These are phyloP conservation scores for Leptothorax acervorum DNA, from an alignment of 2,888 invertebrate species.

Conservation along the genomic window DNA sequence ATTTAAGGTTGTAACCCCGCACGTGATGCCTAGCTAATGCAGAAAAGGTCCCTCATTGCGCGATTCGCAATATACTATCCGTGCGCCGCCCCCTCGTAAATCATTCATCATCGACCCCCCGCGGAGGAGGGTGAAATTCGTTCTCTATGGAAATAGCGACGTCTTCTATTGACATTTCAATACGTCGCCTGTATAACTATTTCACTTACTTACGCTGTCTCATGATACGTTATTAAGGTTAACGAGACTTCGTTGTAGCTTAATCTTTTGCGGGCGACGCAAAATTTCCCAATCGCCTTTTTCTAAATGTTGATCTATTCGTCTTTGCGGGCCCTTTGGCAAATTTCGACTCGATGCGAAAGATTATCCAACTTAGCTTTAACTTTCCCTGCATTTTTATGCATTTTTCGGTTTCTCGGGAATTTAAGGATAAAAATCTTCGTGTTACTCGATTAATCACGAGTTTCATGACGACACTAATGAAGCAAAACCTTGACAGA, in stretches of 20 bases:
- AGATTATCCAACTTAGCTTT: not conserved
- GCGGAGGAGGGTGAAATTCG: constrained; percentile 39
- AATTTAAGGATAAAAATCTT: not conserved
- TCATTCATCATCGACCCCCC: constrained; percentile 27
- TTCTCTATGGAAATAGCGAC: not conserved
- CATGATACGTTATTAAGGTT: not conserved
- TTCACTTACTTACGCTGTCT: not conserved
- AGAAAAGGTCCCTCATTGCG: constrained; percentile 31
- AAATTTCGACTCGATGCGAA: not conserved
- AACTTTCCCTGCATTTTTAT: not conserved
- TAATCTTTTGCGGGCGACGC: not conserved
- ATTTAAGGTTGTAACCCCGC: constrained; percentile 46
- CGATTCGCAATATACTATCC: not conserved
- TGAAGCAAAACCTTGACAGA: not conserved
- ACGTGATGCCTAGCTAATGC: not conserved
- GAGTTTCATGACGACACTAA: not conserved
- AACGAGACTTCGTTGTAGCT: not conserved
- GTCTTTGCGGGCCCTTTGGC: too few relatives aligned
- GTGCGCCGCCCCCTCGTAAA: constrained; percentile 38
- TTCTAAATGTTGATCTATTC: not conserved
- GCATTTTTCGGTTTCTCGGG: not conserved
- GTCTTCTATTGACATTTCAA: constrained; percentile 59
- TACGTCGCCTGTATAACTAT: not conserved
- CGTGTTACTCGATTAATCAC: constrained; percentile 8
- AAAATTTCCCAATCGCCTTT: not conserved